These are phyloP conservation scores for Cephalopholis sonnerati DNA, from an alignment of 2,113 vertebrate species.

Conservation along the genomic window DNA sequence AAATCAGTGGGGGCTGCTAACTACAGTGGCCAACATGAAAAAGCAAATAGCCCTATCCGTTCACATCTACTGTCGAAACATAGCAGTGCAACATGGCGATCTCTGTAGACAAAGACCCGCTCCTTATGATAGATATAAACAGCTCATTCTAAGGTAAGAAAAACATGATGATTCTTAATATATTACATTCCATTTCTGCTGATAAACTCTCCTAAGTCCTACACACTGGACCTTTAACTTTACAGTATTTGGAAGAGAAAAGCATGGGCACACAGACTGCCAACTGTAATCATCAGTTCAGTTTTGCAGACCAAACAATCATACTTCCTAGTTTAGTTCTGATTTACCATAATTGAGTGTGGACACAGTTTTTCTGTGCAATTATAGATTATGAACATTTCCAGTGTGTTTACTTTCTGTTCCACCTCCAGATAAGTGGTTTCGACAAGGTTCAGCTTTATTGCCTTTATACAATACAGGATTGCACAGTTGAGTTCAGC, in stretches of 20 bases:
- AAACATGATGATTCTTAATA: too few species aligned
- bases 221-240: neutral
- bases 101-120: too few species aligned
- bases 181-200: too few species aligned
- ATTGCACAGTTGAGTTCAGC: neutral
- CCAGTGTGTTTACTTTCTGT: neutral
- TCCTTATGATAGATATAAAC: too few species aligned
- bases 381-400: neutral
- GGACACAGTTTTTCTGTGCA: neutral
- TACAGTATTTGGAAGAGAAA: neutral
- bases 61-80: too few species aligned
- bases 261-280: neutral
- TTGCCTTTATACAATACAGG: neutral
- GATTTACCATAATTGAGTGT: neutral
- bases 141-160: too few species aligned
- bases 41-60: too few species aligned
- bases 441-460: neutral
- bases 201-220: too few species aligned
- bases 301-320: neutral
- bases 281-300: neutral
- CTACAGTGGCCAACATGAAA: too few species aligned
- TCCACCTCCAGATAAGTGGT: neutral
- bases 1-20: too few species aligned
- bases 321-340: neutral
- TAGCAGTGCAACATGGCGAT: too few species aligned